Evolutionary conservation across 2,888 invertebrate genomes (phyloP).

Genomic region (Quadriops clusia): DNA sequence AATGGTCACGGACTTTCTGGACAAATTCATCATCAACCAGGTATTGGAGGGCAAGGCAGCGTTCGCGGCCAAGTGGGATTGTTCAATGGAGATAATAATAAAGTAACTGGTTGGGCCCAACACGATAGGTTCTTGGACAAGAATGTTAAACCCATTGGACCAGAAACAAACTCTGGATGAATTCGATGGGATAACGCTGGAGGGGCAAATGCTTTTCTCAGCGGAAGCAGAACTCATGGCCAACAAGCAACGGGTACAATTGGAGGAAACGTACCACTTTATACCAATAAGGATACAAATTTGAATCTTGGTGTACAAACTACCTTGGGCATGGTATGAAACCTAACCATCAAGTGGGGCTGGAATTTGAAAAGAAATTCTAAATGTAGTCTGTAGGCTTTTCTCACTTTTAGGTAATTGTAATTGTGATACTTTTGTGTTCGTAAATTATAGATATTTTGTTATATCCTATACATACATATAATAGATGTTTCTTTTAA

Average conservation of each 20-base stretch:
- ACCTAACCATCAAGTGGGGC: constrained; percentile 10
- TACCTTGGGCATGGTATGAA: constrained; percentile 12
- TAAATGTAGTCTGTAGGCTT: too few relatives aligned
- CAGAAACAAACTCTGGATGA: constrained; percentile 9
- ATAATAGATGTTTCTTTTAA: too few relatives aligned
- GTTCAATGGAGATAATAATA: constrained; percentile 5
- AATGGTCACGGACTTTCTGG: constrained; percentile 6
- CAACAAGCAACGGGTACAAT: constrained; percentile 5
- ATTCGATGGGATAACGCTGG: too few relatives aligned
- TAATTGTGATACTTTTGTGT: too few relatives aligned
- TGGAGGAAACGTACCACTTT: constrained; percentile 10
- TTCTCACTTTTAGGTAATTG: too few relatives aligned
- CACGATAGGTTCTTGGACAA: constrained; percentile 10
- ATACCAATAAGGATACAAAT: too few relatives aligned
- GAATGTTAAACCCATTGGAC: constrained; percentile 7
- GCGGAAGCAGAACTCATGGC: constrained; percentile 8
- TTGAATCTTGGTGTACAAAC: too few relatives aligned
- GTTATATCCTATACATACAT: too few relatives aligned
- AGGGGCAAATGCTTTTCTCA: constrained; percentile 8
- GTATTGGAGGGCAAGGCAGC: constrained; percentile 4
- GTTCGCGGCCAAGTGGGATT: constrained; percentile 4
- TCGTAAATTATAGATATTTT: too few relatives aligned
- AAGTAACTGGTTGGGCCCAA: constrained; percentile 8
- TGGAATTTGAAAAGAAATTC: too few relatives aligned
- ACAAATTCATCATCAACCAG: constrained; percentile 1